These are phyloP conservation scores for Gila orcuttii DNA, from an alignment of 2,113 vertebrate species.

Conservation along the genomic window DNA sequence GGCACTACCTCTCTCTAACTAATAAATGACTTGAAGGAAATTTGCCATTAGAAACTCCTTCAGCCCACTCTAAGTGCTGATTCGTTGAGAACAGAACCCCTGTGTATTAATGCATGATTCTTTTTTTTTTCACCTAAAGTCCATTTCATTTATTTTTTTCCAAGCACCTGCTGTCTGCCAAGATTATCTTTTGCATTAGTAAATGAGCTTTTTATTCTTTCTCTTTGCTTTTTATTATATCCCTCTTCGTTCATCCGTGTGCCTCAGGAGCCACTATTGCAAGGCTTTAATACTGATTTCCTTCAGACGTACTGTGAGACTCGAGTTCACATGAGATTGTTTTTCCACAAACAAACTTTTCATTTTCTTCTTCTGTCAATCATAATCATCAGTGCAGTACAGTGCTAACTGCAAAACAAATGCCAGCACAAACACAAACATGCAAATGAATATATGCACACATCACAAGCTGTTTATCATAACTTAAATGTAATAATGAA, in stretches of 20 bases:
- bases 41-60: constrained; percentile 56
- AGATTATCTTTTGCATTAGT: constrained; percentile 65
- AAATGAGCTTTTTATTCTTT: constrained; percentile 61
- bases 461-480: background rate
- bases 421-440: constrained; percentile 17
- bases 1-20: constrained; percentile 56
- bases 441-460: background rate
- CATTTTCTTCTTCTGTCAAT: constrained; percentile 60
- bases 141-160: constrained; percentile 61
- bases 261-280: constrained; percentile 23
- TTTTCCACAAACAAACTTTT: constrained; percentile 50
- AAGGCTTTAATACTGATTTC: constrained; percentile 34
- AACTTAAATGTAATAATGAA: constrained; percentile 29
- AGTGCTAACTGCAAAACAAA: constrained; percentile 46
- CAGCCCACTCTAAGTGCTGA: constrained; percentile 55
- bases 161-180: constrained; percentile 47
- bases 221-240: constrained; percentile 27
- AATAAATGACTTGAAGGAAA: constrained; percentile 56
- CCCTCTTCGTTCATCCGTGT: background rate
- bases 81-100: constrained; percentile 59
- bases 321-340: constrained; percentile 45
- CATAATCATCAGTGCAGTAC: constrained; percentile 48
- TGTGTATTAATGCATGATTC: constrained; percentile 61
- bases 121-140: constrained; percentile 56
- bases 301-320: constrained; percentile 21